phyloP scores from a whole-genome alignment of 2,113 vertebrate genomes.

The Festucalex cinctus region DNA sequence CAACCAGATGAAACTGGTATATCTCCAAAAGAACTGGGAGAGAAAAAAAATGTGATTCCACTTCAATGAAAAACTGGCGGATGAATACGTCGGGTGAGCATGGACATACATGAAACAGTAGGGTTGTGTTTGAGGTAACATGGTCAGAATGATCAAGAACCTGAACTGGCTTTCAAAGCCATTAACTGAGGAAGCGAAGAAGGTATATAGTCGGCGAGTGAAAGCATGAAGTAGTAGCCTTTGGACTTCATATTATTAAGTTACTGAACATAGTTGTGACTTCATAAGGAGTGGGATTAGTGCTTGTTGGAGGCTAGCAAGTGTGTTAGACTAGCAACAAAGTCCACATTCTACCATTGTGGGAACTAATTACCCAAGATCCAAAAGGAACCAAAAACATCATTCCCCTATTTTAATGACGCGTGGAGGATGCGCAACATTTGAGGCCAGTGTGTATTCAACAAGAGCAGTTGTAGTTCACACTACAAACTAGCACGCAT shows the following conservation, averaged over 20 bases:
- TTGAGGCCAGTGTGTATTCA: constrained; percentile 32
- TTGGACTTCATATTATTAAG: neutral
- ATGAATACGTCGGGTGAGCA: no score
- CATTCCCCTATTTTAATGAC: constrained; percentile 58
- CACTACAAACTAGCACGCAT: constrained; percentile 43
- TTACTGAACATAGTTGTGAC: constrained; percentile 40
- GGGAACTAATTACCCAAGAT: constrained; percentile 40
- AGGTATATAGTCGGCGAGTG: neutral
- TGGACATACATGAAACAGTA: no score
- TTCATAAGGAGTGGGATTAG: constrained; percentile 55
- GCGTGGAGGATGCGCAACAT: constrained; percentile 52
- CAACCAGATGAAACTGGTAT: no score
- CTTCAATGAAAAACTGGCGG: no score
- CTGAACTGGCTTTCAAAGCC: no score
- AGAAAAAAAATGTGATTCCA: no score
- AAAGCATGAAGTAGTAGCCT: neutral
- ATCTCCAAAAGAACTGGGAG: no score
- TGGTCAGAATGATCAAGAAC: no score
- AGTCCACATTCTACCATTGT: constrained; percentile 19
- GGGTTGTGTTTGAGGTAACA: no score
- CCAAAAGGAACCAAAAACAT: constrained; percentile 42
- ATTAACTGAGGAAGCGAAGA: neutral
- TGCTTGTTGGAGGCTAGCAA: constrained; percentile 20
- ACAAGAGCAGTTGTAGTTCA: constrained; percentile 44
- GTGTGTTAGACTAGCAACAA: constrained; percentile 10